Evolutionary conservation across 2,113 vertebrate genomes (phyloP), one percentile per base, ranked within the genome.

Genomic region (Leucopsar rothschildi): DNA sequence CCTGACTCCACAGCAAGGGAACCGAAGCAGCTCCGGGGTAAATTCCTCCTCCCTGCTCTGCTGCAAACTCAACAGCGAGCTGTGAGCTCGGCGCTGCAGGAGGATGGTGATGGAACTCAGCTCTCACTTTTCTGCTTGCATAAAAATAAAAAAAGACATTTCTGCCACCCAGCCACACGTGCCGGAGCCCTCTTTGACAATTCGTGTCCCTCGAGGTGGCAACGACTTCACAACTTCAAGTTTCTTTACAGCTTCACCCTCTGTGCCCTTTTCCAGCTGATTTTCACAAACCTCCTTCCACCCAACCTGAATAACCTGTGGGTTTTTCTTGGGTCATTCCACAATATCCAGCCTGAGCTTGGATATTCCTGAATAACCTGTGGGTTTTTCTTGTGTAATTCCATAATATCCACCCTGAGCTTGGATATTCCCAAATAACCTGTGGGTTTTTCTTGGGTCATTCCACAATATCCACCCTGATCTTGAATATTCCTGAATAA

Each of bases 21-120:
- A 27, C 0, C n/a, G 6, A 28, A 61, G 7, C 3, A 0, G 52
- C 29, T 16, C 20, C 0, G 0, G 44, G 42, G 0, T 12, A 6
- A 61, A 33, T 2, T 3, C 31, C 37, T 49, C 37, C 4, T 39
- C 70, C 40, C 56, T 55, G 14, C 29, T 42, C 17, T 27, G 0
- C 35, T 6, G 53, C 61, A 18, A 27, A 25, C 25, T 0, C 2
- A 61, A 13, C 0, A 1, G 8, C 8, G n/a, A 4, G 0, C 0
- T 56, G 57, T 0, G 0, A 0, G 0, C 31, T 56, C 18, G 69
- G 3, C 21, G 8, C 1, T 3, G 47, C 14, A 3, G 0, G 60
- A 70, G 69, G 64, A 8, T 40, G 25, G 7, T 0, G 49, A 10
- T 9, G 65, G 59, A 42, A 60, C 14, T 20, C 25, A 23, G 42